These are phyloP conservation scores for Ophioninae sp. DNA, from an alignment of 2,888 invertebrate species.

Conservation along the genomic window DNA sequence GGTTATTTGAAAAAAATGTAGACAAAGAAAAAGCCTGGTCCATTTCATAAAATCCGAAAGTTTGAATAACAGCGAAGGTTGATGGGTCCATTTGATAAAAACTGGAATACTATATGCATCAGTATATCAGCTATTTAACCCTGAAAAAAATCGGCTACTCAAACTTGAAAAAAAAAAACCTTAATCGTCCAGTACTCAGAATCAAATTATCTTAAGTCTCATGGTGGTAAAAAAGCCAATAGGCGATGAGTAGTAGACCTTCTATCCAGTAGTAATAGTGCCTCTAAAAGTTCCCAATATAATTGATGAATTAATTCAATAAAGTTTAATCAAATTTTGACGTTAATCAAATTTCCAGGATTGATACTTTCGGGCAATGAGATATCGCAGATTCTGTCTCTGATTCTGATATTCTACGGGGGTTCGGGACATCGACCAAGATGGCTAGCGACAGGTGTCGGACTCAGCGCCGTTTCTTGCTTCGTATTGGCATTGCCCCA, in stretches of 20 bases:
- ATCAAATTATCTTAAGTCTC: too few relatives aligned
- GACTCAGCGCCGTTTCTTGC: conserved; percentile 84
- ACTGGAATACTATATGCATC: too few relatives aligned
- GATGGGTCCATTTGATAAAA: too few relatives aligned
- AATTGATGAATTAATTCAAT: background rate
- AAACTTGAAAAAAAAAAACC: too few relatives aligned
- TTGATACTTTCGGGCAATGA: conserved; percentile 87
- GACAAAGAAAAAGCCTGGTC: too few relatives aligned
- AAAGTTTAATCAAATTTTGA: background rate
- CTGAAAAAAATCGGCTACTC: too few relatives aligned
- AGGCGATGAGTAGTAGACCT: background rate
- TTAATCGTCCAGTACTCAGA: too few relatives aligned
- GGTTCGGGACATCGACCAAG: conserved; percentile 86
- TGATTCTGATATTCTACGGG: conserved; percentile 85
- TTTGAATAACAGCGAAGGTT: too few relatives aligned
- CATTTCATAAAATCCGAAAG: too few relatives aligned
- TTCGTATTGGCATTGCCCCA: conserved; percentile 85
- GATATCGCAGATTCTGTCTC: conserved; percentile 86
- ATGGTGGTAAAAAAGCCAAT: too few relatives aligned
- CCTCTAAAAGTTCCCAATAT: background rate
- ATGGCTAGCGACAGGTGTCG: conserved; percentile 86
- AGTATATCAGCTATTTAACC: too few relatives aligned
- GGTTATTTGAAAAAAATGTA: too few relatives aligned
- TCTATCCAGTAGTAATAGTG: background rate
- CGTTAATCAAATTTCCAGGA: conserved; percentile 79